Base-by-base conservation (phyloP, 2,888 invertebrate genomes). In the Drosophila kanekoi region DNA sequence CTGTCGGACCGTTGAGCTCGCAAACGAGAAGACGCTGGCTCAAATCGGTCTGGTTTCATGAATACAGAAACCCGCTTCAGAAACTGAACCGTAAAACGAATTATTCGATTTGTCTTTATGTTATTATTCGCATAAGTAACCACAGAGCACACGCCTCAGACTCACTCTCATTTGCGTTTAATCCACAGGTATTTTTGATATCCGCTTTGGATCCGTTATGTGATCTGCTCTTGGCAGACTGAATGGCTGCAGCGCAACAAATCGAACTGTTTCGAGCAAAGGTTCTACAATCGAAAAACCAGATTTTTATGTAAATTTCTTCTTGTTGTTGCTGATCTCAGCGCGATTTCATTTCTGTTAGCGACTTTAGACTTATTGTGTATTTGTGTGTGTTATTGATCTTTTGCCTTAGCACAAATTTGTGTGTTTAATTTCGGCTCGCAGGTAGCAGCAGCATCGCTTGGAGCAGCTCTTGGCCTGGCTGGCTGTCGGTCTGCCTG, bases 241-340 rank as follows among this genome's bases (percentile, higher is more conserved):
- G 37, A 43, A 54, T 16, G 58, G 57, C 64, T 63, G 63, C 61
- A 53, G 57, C 48, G 48, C 16, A 53, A 16, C 53, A 33, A 63
- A 58, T 43, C 37, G 38, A 58, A 44, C 9, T 33, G 41, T 57
- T 58, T 18, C 48, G 16, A 57, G 40, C 40, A 60, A 72, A 77
- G 53, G 62, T 79, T 79, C 79, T 69, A 60, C 74, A 56, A 54
- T 20, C 53, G 16, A 44, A 82, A 28, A 87, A 83, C 84, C 79
- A 79, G 89, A 88, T 77, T 81, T 74, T 44, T 88, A 88, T 85
- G 81, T 81, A 70, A 88, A 85, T 85, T 79, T 72, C 44, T 65
- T 71, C 53, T 51, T 65, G 10, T 37, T 62, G 53, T 14, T 63
- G 35, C 38, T 54, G 60, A 47, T 61, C 40, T n/a, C 61, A 67